Percentiles rank a stretch among this genome's conserved stretches.
phyloP scores from a whole-genome alignment of 1,140 invertebrate species.

The Odontomachus brunneus region DNA sequence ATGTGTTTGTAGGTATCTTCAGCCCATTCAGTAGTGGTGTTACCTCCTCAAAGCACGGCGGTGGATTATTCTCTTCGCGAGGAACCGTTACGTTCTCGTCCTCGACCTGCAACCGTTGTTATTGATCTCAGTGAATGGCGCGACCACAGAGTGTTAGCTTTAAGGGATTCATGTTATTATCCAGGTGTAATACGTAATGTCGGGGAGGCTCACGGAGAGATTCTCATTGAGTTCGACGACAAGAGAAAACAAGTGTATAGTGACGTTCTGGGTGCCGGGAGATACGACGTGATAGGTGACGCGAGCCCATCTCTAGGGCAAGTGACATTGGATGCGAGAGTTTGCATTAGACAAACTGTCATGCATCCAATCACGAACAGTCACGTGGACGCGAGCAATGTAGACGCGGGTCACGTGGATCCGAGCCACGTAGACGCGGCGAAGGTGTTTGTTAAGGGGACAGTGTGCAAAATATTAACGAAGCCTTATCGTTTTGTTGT shows the following conservation, averaged over 20 bases:
- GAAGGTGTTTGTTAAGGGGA: conserved; percentile 93
- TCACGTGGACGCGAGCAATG: conserved; percentile 28
- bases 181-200: conserved; percentile 90
- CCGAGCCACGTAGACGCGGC: conserved; percentile 78
- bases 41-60: conserved; percentile 87
- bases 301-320: conserved; percentile 94
- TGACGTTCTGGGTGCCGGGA: conserved; percentile 91
- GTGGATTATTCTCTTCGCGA: conserved; percentile 87
- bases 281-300: conserved; percentile 96
- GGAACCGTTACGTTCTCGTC: conserved; percentile 78
- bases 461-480: conserved; percentile 90
- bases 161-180: conserved; percentile 92
- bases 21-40: conserved; percentile 81
- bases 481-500: conserved; percentile 92
- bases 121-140: conserved; percentile 96
- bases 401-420: no score
- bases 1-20: conserved; percentile 69
- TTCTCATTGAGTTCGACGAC: conserved; percentile 84
- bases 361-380: conserved; percentile 79
- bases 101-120: conserved; percentile 79
- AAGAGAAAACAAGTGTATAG: conserved; percentile 88
- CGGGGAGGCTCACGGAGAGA: conserved; percentile 75
- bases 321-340: conserved; percentile 88
- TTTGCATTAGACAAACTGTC: conserved; percentile 87
- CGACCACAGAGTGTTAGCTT: conserved; percentile 95